Base-by-base conservation (phyloP, 2,113 vertebrate genomes). In the Gobius niger region DNA sequence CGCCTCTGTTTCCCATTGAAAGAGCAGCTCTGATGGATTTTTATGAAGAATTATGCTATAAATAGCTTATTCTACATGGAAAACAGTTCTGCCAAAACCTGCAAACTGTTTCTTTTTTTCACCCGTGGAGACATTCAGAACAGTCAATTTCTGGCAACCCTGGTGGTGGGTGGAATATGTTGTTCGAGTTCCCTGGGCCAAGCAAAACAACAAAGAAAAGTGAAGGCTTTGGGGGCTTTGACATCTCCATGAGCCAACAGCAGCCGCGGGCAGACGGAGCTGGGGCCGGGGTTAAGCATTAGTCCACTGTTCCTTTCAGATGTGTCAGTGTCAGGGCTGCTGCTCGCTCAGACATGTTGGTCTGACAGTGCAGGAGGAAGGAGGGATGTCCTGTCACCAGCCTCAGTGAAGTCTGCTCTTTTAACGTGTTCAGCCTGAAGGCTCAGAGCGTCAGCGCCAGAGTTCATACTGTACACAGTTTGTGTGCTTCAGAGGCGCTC, bases 351-450 rank as follows among this genome's bases (percentile, higher is more conserved):
- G 80, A 85, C 78, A 81, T 46, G 82, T 75, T 68, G 63, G 63
- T 40, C 42, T 9, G 50, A 52, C 63, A 73, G 49, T 81, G 70
- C 59, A 65, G 68, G 67, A 68, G 62, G 74, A 61, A 75, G 59
- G 74, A 61, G 73, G 62, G 60, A 76, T 65, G 61, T 73, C 75
- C 67, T 50, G 63, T 82, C 79, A 75, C 49, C 60, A 19, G 65
- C 64, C 73, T 16, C 67, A 70, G 54, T 65, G 68, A 83, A 81
- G 76, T 68, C 72, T 44, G 78, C 82, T 83, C 73, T 70, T 80
- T 73, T 87, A 82, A 86, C 85, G 82, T 87, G 83, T 87, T 87
- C 81, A 84, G 83, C 78, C 72, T 68, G 12, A 59, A 67, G 73
- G 73, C 81, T 88, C 72, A 86, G 89, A 90, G 88, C 78, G 87